These are phyloP conservation scores for Calliphora vomitoria DNA, from an alignment of 2,888 invertebrate species.

Conservation along the genomic window DNA sequence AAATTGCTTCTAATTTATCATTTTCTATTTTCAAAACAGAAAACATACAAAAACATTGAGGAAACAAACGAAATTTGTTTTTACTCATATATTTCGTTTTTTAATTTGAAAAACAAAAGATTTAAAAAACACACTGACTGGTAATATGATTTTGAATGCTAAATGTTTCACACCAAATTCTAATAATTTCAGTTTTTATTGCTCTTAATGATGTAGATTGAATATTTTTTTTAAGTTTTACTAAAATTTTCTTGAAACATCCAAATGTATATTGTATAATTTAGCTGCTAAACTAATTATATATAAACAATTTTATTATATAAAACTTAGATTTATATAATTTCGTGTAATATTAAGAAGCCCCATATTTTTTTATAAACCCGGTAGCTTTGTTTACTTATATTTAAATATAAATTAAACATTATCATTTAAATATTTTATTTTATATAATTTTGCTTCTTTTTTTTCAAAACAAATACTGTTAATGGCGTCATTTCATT, in stretches of 20 bases:
- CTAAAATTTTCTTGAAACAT: too few species aligned
- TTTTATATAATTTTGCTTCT: background rate
- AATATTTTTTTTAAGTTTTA: too few species aligned
- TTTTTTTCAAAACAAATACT: background rate
- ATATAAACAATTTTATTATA: too few species aligned
- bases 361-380: background rate
- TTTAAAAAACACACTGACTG: background rate
- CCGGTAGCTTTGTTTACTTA: background rate
- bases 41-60: background rate
- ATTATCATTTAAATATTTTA: constrained; percentile 12
- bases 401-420: background rate
- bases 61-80: background rate
- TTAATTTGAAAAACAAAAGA: constrained; percentile 13
- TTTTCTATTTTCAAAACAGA: background rate
- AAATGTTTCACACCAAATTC: background rate
- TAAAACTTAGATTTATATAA: too few species aligned
- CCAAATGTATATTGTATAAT: too few species aligned
- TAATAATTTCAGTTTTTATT: too few species aligned
- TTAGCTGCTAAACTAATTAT: too few species aligned
- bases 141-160: background rate
- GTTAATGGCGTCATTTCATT: constrained; percentile 23
- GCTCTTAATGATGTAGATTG: too few species aligned
- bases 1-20: background rate
- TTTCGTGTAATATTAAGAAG: background rate
- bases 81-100: background rate